Evolutionary conservation across 2,113 vertebrate genomes (phyloP).

Genomic region (Euleptes europaea): DNA sequence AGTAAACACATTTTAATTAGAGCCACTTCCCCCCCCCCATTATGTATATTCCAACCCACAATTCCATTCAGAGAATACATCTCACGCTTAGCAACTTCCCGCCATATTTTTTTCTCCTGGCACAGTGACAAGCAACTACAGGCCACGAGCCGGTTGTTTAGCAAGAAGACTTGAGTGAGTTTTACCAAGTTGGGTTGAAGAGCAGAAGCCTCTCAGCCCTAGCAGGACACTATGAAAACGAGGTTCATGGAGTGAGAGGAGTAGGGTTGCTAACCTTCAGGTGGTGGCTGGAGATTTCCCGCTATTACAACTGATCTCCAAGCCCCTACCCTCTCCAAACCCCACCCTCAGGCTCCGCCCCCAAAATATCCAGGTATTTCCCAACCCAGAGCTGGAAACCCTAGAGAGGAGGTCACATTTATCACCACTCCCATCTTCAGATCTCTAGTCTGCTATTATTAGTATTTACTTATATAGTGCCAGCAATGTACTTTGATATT

Average conservation of each 20-base stretch:
- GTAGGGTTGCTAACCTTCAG: no score
- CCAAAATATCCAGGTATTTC: no score
- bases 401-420: no score
- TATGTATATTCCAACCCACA: slow-evolving; percentile 64
- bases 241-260: neutral
- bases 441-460: no score
- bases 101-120: slow-evolving; percentile 31
- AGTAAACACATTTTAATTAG: slow-evolving; percentile 75
- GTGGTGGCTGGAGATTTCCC: no score
- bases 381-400: no score
- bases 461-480: no score
- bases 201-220: neutral
- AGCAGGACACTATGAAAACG: neutral
- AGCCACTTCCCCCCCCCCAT: slow-evolving; percentile 61
- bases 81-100: slow-evolving; percentile 62
- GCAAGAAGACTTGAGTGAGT: neutral
- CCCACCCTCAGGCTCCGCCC: no score
- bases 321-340: no score
- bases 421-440: no score
- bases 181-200: neutral
- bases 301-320: no score
- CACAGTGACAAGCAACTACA: neutral
- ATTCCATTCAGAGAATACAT: slow-evolving; percentile 66
- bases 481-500: no score
- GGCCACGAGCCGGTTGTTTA: neutral